Percentiles rank a stretch among this genome's conserved stretches.
phyloP scores from a whole-genome alignment of 2,888 invertebrate species.

The Tipula vernalis region DNA sequence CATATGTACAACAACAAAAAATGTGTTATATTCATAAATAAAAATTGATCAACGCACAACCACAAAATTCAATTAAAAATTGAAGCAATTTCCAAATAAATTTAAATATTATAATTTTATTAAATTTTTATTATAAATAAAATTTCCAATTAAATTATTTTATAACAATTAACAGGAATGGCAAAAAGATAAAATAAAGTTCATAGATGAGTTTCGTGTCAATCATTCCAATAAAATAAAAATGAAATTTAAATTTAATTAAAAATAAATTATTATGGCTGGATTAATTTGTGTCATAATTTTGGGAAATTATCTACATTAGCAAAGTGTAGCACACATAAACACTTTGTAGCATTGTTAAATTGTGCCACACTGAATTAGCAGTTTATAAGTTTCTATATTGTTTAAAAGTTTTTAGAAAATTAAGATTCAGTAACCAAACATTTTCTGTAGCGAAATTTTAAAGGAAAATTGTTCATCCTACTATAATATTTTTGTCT shows the following conservation, averaged over 20 bases:
- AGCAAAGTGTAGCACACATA: neutral
- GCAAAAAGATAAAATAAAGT: neutral
- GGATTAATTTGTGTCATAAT: neutral
- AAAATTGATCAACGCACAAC: neutral
- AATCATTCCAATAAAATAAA: neutral
- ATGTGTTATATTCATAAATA: neutral
- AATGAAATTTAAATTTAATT: neutral
- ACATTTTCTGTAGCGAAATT: no score
- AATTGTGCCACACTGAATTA: no score
- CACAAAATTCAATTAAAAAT: constrained; percentile 4
- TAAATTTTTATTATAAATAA: neutral
- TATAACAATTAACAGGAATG: neutral
- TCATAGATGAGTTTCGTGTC: neutral
- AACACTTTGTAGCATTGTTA: no score
- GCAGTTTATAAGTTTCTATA: no score
- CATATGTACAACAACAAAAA: neutral
- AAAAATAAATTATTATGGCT: neutral
- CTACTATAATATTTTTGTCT: no score
- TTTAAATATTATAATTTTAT: neutral
- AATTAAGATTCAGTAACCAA: no score
- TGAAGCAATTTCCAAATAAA: neutral
- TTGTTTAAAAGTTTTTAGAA: no score
- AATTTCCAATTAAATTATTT: neutral
- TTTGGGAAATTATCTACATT: neutral
- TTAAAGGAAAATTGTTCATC: no score